Base-by-base conservation (phyloP, 1,140 invertebrate species). In the Diorhabda sublineata region DNA sequence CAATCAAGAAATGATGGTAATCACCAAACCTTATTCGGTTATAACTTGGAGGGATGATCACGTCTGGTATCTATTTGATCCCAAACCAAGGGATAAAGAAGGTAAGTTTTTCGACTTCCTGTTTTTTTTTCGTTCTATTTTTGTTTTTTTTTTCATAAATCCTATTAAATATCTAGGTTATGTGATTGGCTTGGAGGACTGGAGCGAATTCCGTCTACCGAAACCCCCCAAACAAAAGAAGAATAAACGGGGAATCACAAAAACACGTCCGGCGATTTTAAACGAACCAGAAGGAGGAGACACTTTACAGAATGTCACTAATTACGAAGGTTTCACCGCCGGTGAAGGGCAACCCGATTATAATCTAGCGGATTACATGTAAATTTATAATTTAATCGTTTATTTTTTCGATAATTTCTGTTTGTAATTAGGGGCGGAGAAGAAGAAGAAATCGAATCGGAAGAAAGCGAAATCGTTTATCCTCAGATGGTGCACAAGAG, bases 1-100 rank as follows among this genome's bases (percentile, higher is more conserved):
- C 26, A 65, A 72, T 11, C 67, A 74, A 47, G 74, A 78, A 52
- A 42, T 72, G 2, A 61, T 80, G 8, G 5, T 80, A 2, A 73
- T 76, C 61, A 72, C 76, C 2, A 71, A 75, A 52, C 45, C 69
- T 11, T 66, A 75, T 4, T 74, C 75, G 4, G 71, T 79, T 4
- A 74, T 74, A 5, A 67, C 80, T 7, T 80, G 78, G 77, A 74
- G 72, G 66, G 73, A 78, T 52, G 69, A 75, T 8, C 68, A 69
- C 2, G 57, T 73, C 3, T 80, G 70, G 60, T 82, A 78, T 63
- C 42, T 79, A 1, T 82, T 80, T 60, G 81, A 82, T 75, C 75
- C 81, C 3, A 76, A 74, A 70, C 72, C 76, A 7, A 68, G 77
- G 26, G 75, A 79, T 67, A 69, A 73, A 9, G 59, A 67, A 65